These are phyloP conservation scores for Dendronephthya gigantea DNA, from an alignment of 64 coral and sea anemone species.

Conservation along the genomic window DNA sequence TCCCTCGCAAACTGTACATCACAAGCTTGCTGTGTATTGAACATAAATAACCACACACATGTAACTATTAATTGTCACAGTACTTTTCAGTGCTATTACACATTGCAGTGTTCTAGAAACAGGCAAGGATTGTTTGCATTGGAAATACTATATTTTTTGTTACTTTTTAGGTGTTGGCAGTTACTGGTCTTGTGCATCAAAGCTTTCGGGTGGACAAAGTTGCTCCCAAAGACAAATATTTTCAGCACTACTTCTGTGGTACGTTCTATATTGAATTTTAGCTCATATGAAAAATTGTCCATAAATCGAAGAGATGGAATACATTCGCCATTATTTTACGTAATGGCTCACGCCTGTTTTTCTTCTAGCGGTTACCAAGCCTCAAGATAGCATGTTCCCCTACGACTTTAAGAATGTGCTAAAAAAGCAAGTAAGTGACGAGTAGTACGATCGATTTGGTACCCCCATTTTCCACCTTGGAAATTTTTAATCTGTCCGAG, in stretches of 20 bases:
- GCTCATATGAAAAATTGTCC: not conserved
- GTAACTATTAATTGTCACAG: too few species aligned
- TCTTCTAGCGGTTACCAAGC: conserved; percentile 76
- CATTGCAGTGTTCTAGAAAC: too few species aligned
- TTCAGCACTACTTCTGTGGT: conserved; percentile 91
- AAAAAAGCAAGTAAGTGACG: conserved; percentile 51
- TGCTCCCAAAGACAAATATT: conserved; percentile 73
- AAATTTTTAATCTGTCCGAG: too few species aligned
- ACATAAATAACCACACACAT: too few species aligned
- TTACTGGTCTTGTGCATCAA: conserved; percentile 60
- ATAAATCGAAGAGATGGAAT: not conserved
- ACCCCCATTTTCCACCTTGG: too few species aligned
- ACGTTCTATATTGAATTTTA: not conserved
- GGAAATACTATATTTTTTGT: not conserved
- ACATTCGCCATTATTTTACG: too few species aligned
- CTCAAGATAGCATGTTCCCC: conserved; percentile 73
- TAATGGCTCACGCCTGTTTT: not conserved
- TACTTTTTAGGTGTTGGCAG: not conserved
- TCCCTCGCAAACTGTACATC: not conserved
- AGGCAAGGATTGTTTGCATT: too few species aligned
- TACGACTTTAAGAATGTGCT: conserved; percentile 79
- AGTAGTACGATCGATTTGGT: too few species aligned
- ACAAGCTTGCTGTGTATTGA: not conserved
- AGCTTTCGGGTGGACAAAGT: conserved; percentile 59
- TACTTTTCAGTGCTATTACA: too few species aligned